phyloP scores from a whole-genome alignment of 2,113 vertebrate species.

The Mobula hypostoma region DNA sequence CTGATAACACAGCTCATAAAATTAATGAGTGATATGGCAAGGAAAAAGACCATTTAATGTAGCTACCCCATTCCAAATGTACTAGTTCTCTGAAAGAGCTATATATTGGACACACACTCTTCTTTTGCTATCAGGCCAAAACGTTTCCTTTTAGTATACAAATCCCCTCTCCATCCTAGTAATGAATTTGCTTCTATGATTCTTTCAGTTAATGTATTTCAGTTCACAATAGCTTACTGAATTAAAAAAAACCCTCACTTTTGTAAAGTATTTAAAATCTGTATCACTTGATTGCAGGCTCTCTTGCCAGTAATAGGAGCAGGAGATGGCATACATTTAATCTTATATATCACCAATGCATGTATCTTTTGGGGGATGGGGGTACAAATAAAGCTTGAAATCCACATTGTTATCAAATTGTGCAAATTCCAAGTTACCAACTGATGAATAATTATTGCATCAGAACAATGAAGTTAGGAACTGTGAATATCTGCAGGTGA shows the following conservation, averaged over 20 bases:
- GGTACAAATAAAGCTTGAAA: not conserved
- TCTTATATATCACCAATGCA: not conserved
- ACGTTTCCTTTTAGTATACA: not conserved
- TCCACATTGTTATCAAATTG: not conserved
- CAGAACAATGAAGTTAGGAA: not conserved
- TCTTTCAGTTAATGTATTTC: not conserved
- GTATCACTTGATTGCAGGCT: not conserved
- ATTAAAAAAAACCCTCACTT: not conserved
- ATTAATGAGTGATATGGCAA: not conserved
- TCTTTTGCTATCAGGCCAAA: not conserved
- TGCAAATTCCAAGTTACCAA: not conserved
- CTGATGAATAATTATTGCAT: too few relatives aligned
- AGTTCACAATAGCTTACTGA: not conserved
- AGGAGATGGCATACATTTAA: not conserved
- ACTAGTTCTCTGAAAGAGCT: not conserved
- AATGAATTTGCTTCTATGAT: not conserved
- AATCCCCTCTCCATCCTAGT: not conserved
- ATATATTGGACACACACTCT: not conserved
- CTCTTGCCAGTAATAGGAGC: not conserved
- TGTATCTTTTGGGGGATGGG: not conserved
- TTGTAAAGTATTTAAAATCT: not conserved
- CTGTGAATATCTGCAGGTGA: not conserved
- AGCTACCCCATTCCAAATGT: not conserved
- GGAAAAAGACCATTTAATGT: not conserved
- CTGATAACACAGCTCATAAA: not conserved